Conservation (phyloP, 2,113 vertebrate genomes). For the Accipiter virgatus region DNA sequence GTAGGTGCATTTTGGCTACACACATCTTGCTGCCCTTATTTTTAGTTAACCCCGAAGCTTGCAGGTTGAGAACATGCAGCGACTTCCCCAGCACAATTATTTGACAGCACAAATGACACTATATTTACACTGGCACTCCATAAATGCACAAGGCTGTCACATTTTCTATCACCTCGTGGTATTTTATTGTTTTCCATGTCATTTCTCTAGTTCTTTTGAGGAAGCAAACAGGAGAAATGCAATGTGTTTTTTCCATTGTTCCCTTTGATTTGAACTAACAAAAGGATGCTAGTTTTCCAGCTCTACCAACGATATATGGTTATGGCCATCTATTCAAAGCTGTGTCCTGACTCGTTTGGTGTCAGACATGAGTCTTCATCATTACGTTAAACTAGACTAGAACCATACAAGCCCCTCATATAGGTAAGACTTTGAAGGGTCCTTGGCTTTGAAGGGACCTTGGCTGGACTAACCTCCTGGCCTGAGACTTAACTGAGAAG, state of each 20-base stretch:
- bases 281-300: not conserved
- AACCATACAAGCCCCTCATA: not conserved
- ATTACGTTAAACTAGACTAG: too few relatives aligned
- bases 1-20: not conserved
- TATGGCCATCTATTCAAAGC: not conserved
- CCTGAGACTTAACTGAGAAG: not conserved
- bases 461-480: not conserved
- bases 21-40: not conserved
- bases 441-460: not conserved
- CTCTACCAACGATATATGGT: not conserved
- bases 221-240: not conserved
- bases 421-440: not conserved
- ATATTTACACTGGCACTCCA: not conserved
- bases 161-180: not conserved
- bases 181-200: not conserved
- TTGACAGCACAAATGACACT: not conserved
- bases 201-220: not conserved
- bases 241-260: not conserved
- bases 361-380: not conserved
- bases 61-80: rapidly evolving
- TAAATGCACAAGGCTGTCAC: not conserved
- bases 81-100: not conserved
- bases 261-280: not conserved
- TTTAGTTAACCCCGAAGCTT: not conserved
- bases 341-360: not conserved